Evolutionary conservation across 2,797 vertebrate genomes (phyloP).

Genomic region (Syndactyla subalaris): DNA sequence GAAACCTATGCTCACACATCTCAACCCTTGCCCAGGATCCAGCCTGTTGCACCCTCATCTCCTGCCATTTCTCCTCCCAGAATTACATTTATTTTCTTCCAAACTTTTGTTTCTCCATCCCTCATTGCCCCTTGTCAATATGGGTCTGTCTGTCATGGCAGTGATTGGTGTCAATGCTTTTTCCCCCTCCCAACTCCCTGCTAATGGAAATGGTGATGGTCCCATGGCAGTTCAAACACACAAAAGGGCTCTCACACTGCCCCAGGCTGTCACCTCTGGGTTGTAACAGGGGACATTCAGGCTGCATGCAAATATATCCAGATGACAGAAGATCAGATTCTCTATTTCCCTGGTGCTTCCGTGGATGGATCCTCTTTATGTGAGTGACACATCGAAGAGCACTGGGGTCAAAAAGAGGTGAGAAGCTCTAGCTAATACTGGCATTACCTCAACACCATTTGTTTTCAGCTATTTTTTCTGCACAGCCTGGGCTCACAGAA

Average conservation of each 20-base stretch:
- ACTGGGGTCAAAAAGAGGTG: not conserved
- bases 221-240: not conserved
- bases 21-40: not conserved
- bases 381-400: not conserved
- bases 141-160: not conserved
- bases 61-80: not conserved
- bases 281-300: rapidly evolving
- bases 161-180: not conserved
- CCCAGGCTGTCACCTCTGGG: not conserved
- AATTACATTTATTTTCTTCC: not conserved
- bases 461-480: not conserved
- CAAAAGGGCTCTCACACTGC: not conserved
- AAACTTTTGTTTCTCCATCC: not conserved
- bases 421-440: not conserved
- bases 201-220: not conserved
- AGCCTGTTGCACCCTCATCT: not conserved
- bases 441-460: not conserved
- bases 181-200: not conserved
- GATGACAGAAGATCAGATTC: not conserved
- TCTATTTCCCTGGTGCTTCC: not conserved
- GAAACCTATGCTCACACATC: rapidly evolving
- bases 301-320: not conserved
- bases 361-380: not conserved
- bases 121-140: not conserved
- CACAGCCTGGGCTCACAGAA: not conserved